Conservation (phyloP, 2,113 vertebrate species). For the Pantherophis guttatus region DNA sequence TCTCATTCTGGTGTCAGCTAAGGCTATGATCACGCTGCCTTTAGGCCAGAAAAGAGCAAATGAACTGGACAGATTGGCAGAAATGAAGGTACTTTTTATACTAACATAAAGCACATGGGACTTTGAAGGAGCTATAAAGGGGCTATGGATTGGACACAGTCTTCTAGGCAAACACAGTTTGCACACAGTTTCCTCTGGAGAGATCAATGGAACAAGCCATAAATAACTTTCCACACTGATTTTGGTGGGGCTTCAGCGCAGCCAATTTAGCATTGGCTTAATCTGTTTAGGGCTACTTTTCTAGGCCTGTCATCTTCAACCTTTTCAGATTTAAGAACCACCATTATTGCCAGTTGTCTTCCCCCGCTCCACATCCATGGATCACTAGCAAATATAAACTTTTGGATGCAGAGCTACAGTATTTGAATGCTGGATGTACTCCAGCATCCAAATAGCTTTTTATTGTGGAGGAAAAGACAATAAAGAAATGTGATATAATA, state of each 20-base stretch:
- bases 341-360: not conserved
- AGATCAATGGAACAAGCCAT: not conserved
- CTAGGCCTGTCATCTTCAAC: not conserved
- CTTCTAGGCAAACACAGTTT: not conserved
- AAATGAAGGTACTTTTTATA: conserved; percentile 30
- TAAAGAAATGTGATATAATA: not conserved
- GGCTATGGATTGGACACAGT: not conserved
- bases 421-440: not conserved
- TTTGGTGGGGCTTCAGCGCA: not conserved
- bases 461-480: not conserved
- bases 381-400: not conserved
- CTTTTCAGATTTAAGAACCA: not conserved
- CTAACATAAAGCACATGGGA: not conserved
- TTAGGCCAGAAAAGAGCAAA: conserved; percentile 55
- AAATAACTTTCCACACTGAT: not conserved
- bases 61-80: conserved; percentile 46
- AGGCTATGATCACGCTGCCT: conserved; percentile 64
- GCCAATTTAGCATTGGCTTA: not conserved
- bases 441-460: not conserved
- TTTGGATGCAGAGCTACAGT: not conserved
- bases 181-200: not conserved
- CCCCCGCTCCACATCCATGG: not conserved
- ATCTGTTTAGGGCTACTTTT: not conserved
- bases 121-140: not conserved
- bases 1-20: conserved; percentile 62